Percentiles rank a stretch among this genome's conserved stretches.
phyloP scores from a whole-genome alignment of 2,797 vertebrate genomes.

The Leuciscus waleckii region DNA sequence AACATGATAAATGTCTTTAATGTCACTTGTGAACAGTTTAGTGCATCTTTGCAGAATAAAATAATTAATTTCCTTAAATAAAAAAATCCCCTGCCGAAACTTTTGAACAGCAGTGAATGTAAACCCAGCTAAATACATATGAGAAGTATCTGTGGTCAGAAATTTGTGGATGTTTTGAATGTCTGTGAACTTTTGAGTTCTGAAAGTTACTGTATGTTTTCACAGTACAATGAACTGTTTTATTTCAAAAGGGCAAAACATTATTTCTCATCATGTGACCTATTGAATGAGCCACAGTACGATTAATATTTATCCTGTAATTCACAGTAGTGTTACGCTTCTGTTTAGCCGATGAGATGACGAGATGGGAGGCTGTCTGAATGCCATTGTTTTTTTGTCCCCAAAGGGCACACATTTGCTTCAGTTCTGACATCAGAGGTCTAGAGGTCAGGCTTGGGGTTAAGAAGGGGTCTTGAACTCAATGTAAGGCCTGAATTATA shows the following conservation, averaged over 20 bases:
- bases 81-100: too few species aligned
- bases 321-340: not conserved
- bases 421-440: constrained; percentile 10
- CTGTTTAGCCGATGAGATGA: not conserved
- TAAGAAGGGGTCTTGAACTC: constrained; percentile 16
- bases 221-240: constrained; percentile 6
- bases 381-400: not conserved
- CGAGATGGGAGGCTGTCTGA: not conserved
- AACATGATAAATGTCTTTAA: too few species aligned
- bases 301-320: not conserved
- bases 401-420: not conserved
- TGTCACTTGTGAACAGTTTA: too few species aligned
- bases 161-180: not conserved
- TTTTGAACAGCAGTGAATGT: not conserved
- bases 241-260: not conserved
- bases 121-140: not conserved
- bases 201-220: not conserved
- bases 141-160: not conserved
- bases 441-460: constrained; percentile 16
- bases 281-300: not conserved
- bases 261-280: not conserved
- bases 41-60: too few species aligned
- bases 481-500: not conserved
- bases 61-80: too few species aligned
- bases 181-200: not conserved